Conservation (phyloP, 35 echinoderm and acorn worm species). For the Heliocidaris tuberculata region DNA sequence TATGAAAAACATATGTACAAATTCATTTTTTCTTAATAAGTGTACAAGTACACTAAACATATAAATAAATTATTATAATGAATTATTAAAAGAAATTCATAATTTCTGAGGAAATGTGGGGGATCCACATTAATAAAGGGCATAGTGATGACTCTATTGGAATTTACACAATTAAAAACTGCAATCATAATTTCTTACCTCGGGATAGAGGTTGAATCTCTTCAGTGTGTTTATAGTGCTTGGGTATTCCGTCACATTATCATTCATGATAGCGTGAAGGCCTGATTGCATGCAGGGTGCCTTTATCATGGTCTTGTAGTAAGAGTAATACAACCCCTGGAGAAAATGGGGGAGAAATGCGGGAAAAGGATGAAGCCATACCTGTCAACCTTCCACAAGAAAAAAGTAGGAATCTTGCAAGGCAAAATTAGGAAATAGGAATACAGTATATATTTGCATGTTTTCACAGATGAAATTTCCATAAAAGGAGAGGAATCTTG, state of each 20-base stretch:
- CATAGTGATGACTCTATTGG: not conserved
- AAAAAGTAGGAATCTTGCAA: not conserved
- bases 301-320: slow-evolving; percentile 87
- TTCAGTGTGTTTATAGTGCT: slow-evolving; percentile 86
- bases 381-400: not conserved
- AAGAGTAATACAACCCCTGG: slow-evolving; percentile 94
- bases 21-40: no score
- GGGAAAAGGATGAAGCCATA: not conserved
- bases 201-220: slow-evolving; percentile 93
- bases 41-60: no score
- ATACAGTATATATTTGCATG: not conserved
- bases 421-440: not conserved
- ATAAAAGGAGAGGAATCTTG: not conserved
- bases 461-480: no score
- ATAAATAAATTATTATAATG: no score
- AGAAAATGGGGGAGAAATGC: not conserved
- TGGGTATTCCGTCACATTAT: slow-evolving; percentile 89
- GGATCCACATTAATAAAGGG: no score
- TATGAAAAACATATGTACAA: no score
- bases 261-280: slow-evolving; percentile 64
- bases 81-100: no score
- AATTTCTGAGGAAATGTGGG: no score
- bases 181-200: slow-evolving; percentile 59
- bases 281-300: slow-evolving; percentile 63
- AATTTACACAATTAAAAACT: no score